Evolutionary conservation across 2,797 vertebrate species (phyloP).

Genomic region (Myotis vivesi): DNA sequence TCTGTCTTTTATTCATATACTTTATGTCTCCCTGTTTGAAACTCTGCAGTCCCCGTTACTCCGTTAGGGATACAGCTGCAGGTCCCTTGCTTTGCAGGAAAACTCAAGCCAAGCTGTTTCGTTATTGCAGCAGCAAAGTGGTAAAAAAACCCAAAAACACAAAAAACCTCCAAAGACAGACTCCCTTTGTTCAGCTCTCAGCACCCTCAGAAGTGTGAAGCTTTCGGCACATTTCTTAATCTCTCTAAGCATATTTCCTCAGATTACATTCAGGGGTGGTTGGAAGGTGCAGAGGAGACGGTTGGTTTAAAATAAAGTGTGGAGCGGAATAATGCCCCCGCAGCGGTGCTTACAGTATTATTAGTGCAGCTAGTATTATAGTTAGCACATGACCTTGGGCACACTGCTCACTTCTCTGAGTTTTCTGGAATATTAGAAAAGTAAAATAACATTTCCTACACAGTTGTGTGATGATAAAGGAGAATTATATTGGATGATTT

Average conservation of each 20-base stretch:
- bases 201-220: neutral
- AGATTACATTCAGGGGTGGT: neutral
- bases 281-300: neutral
- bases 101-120: accelerated
- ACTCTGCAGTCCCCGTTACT: neutral
- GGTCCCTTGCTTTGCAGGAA: neutral
- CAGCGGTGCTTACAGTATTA: neutral
- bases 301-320: neutral
- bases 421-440: neutral
- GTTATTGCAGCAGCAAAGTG: neutral
- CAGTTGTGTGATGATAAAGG: neutral
- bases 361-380: neutral
- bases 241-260: neutral
- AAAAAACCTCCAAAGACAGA: neutral
- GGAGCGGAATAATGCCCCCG: neutral
- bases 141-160: too few species aligned
- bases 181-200: neutral
- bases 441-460: neutral
- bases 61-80: neutral
- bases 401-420: neutral
- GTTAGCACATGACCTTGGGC: neutral
- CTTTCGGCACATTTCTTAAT: neutral
- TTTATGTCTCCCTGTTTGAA: neutral
- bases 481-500: neutral
- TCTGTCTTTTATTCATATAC: neutral